phyloP scores from a whole-genome alignment of 2,888 invertebrate genomes.

The Stramonita haemastoma region DNA sequence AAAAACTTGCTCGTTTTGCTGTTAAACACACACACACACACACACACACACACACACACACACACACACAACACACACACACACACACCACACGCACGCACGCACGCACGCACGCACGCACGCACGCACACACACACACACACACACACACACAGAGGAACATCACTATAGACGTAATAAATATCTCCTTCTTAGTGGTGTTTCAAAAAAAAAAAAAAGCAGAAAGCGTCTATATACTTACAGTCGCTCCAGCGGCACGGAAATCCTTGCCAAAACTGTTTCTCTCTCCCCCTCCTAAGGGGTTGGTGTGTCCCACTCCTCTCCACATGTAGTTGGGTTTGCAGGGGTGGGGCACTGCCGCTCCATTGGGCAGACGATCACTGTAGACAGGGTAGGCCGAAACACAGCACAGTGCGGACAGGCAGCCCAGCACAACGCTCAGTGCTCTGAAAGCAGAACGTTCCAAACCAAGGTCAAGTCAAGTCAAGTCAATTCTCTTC shows the following conservation, averaged over 20 bases:
- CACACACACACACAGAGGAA: background rate
- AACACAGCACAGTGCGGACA: conserved; percentile 17
- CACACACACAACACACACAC: background rate
- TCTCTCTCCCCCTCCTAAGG: conserved; percentile 39
- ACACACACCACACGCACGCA: background rate
- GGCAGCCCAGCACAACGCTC: background rate
- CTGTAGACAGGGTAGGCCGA: conserved; percentile 34
- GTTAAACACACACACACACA: background rate
- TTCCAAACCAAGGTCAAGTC: too few relatives aligned
- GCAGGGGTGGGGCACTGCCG: conserved; percentile 47
- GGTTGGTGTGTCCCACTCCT: conserved; percentile 47
- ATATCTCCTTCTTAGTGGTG: background rate
- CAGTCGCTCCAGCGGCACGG: conserved; percentile 24
- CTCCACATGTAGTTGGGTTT: conserved; percentile 48
- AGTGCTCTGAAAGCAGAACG: background rate
- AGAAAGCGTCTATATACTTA: background rate
- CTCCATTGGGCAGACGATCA: conserved; percentile 42
- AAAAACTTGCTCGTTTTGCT: too few relatives aligned
- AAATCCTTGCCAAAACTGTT: conserved; percentile 48
- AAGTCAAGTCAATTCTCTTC: too few relatives aligned
- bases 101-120: too few relatives aligned
- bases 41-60: background rate
- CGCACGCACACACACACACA: conserved; percentile 1
- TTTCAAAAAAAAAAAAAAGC: background rate
- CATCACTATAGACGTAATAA: background rate